Evolutionary conservation across 23 tunicate species (phyloP).

Genomic region (Ciona savignyi): DNA sequence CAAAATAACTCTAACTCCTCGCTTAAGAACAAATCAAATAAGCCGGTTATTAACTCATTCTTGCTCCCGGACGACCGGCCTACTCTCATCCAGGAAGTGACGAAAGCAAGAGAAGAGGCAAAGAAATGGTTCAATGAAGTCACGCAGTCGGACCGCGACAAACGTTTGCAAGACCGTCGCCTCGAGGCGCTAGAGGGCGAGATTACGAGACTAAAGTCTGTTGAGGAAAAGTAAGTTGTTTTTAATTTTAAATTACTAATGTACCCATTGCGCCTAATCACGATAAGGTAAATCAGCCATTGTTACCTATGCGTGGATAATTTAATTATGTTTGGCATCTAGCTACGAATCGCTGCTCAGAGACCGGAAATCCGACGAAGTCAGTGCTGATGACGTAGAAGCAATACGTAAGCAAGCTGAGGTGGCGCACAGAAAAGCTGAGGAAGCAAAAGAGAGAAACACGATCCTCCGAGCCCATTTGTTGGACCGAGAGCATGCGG

Average conservation of each 20-base stretch:
- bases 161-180: slow-evolving; percentile 27
- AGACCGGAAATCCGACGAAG: slow-evolving; percentile 13
- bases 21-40: too few relatives aligned
- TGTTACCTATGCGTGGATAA: too few relatives aligned
- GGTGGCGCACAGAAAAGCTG: slow-evolving; percentile 52
- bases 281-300: too few relatives aligned
- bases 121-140: slow-evolving; percentile 72
- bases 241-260: not conserved
- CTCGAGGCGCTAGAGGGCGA: slow-evolving; percentile 50
- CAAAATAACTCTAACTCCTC: not conserved
- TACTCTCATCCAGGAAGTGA: slow-evolving; percentile 40
- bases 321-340: not conserved
- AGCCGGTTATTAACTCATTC: too few relatives aligned
- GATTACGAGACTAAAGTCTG: slow-evolving; percentile 18
- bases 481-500: slow-evolving; percentile 33
- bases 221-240: slow-evolving; percentile 38
- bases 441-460: slow-evolving; percentile 53
- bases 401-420: slow-evolving; percentile 33
- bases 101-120: slow-evolving; percentile 75
- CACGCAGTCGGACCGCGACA: slow-evolving; percentile 63
- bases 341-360: slow-evolving; percentile 30
- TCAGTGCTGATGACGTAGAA: slow-evolving; percentile 30
- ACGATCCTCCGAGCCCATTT: slow-evolving; percentile 62
- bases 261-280: too few relatives aligned
- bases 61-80: slow-evolving; percentile 56